A percentile compares a stretch with the other conserved stretches of the same genome.
phyloP scores from a whole-genome alignment of 2,113 vertebrate genomes.

The Sturnira hondurensis region DNA sequence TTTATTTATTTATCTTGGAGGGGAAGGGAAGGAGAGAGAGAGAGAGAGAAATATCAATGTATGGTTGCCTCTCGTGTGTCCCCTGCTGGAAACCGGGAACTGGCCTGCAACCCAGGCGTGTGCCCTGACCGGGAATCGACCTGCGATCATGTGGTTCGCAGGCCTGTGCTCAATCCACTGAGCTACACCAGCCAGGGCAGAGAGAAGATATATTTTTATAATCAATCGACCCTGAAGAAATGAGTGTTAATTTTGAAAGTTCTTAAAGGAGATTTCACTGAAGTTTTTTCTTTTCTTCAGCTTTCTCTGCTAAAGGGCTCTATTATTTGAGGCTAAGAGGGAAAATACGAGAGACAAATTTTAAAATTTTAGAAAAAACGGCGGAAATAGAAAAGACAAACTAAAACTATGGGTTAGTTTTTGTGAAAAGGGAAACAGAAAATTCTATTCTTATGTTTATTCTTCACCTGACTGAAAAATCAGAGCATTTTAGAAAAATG shows the following conservation, averaged over 20 bases:
- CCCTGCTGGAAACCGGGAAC: too few species aligned
- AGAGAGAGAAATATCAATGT: too few species aligned
- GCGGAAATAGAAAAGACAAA: not conserved
- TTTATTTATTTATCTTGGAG: too few species aligned
- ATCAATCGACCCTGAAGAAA: not conserved
- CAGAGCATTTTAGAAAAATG: not conserved
- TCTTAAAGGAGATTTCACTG: not conserved
- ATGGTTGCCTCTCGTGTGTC: too few species aligned
- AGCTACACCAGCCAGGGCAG: too few species aligned
- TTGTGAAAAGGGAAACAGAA: not conserved
- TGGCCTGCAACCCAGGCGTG: too few species aligned
- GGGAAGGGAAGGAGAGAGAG: too few species aligned
- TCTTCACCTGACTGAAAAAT: constrained; percentile 6
- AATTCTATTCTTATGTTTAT: not conserved
- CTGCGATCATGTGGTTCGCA: too few species aligned
- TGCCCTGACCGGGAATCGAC: too few species aligned
- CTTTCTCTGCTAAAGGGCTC: not conserved
- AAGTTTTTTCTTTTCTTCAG: not conserved
- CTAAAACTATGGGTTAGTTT: not conserved
- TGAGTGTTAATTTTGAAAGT: not conserved
- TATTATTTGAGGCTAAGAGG: not conserved
- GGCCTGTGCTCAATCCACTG: too few species aligned
- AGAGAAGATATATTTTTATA: constrained; percentile 22
- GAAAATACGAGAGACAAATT: not conserved
- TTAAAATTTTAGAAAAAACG: not conserved